Evolutionary conservation across 1,140 invertebrate genomes (phyloP).

Genomic region (Microplitis mediator): DNA sequence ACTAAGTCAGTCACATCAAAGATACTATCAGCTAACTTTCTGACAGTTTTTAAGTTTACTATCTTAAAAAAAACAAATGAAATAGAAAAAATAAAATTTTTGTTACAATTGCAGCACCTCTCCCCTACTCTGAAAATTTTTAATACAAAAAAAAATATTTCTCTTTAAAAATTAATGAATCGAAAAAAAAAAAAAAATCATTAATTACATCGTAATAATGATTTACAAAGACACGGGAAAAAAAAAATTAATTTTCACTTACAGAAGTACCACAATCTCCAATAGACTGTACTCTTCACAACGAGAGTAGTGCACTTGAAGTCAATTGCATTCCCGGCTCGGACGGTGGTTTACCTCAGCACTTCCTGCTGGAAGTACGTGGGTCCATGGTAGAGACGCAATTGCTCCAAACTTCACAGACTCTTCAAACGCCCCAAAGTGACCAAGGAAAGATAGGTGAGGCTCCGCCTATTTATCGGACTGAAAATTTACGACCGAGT

Average conservation of each 20-base stretch:
- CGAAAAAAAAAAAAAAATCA: too few relatives aligned
- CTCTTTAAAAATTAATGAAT: too few relatives aligned
- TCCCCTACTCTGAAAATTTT: too few relatives aligned
- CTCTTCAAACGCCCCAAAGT: slow-evolving; percentile 66
- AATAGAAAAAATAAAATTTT: too few relatives aligned
- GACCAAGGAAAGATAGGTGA: slow-evolving; percentile 62
- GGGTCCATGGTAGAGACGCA: slow-evolving; percentile 64
- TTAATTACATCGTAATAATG: not conserved
- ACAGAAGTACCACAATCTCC: slow-evolving; percentile 73
- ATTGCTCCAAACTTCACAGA: slow-evolving; percentile 50
- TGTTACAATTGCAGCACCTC: too few relatives aligned
- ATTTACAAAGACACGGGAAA: not conserved
- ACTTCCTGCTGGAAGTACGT: slow-evolving; percentile 81
- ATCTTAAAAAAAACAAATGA: too few relatives aligned
- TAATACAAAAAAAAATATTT: too few relatives aligned
- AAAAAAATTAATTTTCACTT: slow-evolving; percentile 33
- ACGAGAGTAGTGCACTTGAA: slow-evolving; percentile 69
- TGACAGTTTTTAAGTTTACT: too few relatives aligned
- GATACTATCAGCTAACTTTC: too few relatives aligned
- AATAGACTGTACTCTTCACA: slow-evolving; percentile 70
- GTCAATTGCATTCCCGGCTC: slow-evolving; percentile 79
- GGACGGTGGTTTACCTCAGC: slow-evolving; percentile 81
- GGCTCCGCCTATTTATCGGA: slow-evolving; percentile 64
- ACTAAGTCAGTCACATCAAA: too few relatives aligned
- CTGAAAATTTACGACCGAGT: slow-evolving; percentile 67